Conservation (phyloP, 2,888 invertebrate species). For the Aelia acuminata region DNA sequence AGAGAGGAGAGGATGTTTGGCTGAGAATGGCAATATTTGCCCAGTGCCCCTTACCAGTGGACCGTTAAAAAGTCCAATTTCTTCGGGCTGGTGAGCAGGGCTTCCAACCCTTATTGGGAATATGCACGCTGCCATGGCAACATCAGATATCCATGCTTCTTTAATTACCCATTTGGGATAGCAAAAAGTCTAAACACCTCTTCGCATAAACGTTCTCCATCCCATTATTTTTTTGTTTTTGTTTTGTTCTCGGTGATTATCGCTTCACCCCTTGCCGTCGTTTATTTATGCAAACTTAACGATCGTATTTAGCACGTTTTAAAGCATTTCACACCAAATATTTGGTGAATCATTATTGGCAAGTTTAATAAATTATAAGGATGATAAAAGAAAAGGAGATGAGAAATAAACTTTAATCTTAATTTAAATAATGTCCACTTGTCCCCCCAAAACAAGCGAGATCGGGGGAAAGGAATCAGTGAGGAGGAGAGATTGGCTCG, state of each 20-base stretch:
- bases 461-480: too few species aligned
- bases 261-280: not conserved
- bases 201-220: not conserved
- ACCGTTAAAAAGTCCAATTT: slow-evolving; percentile 62
- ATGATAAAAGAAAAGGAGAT: not conserved
- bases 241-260: slow-evolving; percentile 27
- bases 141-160: not conserved
- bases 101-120: slow-evolving; percentile 37
- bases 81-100: slow-evolving; percentile 52
- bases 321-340: not conserved
- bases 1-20: slow-evolving; percentile 1
- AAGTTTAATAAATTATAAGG: not conserved
- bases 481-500: too few species aligned
- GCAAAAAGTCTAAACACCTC: not conserved
- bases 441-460: too few species aligned
- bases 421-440: too few species aligned
- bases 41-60: slow-evolving; percentile 61
- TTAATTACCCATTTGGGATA: slow-evolving; percentile 5
- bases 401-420: too few species aligned
- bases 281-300: not conserved
- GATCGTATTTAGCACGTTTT: not conserved
- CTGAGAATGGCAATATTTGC: slow-evolving; percentile 63
- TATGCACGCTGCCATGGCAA: slow-evolving; percentile 57
- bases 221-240: not conserved
- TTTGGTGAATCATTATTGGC: not conserved